phyloP scores from a whole-genome alignment of 2,888 invertebrate genomes.

The Harpalus rubripes region DNA sequence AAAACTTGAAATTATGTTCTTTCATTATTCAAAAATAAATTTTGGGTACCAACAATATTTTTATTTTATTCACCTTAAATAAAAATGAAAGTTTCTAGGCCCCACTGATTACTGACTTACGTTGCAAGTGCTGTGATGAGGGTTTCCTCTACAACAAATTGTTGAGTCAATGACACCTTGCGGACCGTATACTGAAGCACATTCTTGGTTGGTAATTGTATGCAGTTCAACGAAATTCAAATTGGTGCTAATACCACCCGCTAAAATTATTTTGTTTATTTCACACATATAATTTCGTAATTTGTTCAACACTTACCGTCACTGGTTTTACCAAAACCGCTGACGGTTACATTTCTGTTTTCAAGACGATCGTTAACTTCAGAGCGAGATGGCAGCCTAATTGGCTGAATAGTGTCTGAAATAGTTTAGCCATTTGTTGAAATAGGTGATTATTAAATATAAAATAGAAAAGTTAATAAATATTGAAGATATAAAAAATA shows the following conservation, averaged over 20 bases:
- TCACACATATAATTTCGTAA: neutral
- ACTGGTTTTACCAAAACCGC: constrained; percentile 70
- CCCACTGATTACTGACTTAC: too few species aligned
- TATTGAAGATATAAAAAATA: too few species aligned
- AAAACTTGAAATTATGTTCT: too few species aligned
- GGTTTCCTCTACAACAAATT: constrained; percentile 71
- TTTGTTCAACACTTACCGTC: constrained; percentile 67
- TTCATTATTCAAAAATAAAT: too few species aligned
- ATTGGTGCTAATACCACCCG: neutral
- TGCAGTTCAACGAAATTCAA: constrained; percentile 71
- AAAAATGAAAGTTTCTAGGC: too few species aligned
- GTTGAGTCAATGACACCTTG: constrained; percentile 69
- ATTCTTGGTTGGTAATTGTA: constrained; percentile 71
- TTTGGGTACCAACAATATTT: too few species aligned
- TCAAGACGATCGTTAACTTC: constrained; percentile 63
- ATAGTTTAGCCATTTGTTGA: neutral
- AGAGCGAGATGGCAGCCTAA: constrained; percentile 67
- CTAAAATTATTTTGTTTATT: neutral
- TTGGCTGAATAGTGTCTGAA: constrained; percentile 64
- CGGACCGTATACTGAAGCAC: constrained; percentile 70
- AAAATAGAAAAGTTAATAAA: too few species aligned
- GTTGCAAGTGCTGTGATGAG: constrained; percentile 72
- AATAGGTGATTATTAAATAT: too few species aligned
- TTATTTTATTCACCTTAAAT: too few species aligned
- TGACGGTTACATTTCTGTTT: constrained; percentile 67